Base-by-base conservation (phyloP, 1,140 invertebrate species). In the Plectrocnemia conspersa region DNA sequence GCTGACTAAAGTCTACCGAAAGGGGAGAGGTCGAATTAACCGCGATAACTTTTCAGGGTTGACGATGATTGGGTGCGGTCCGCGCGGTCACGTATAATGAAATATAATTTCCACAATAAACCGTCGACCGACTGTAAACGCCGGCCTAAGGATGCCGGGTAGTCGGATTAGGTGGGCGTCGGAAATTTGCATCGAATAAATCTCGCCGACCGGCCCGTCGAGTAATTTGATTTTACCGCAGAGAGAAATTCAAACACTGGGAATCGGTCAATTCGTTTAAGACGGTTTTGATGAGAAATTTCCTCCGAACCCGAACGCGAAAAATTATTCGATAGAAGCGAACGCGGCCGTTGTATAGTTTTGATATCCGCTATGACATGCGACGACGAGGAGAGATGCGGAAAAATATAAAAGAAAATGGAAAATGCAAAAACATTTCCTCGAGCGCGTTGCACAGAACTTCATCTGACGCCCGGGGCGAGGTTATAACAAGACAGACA, bases 151-250 rank as follows among this genome's bases (percentile, higher is more conserved):
- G 16, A 27, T 24, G 9, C 21, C 27, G 16, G 7, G 21, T 23
- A 49, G n/a, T 18, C 46, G 22, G 3, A 5, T 18, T 18, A 13
- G 38, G n/a, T 21, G 40, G 15, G 40, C 15, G 38, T 32, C 38
- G 52, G 52, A 54, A 35, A 55, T 47, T 55, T 47, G 53, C 53
- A 47, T 47, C 41, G 52, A 54, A 54, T 45, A 32, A 54, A 45
- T 54, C 33, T 33, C 35, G 40, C 44, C 15, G n/a, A 55, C 36
- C 42, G 53, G 22, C 42, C 16, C 42, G 42, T 15, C 35, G 33
- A 21, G 32, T 55, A 55, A 55, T 55, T 55, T 35, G 33, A 32
- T 55, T 55, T 54, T 24, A 16, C 38, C 38, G 52, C 38, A 42
- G n/a, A 21, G 38, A 29, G 32, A 47, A 47, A 47, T 47, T 47